These are phyloP conservation scores for Drosophila rufa DNA, from an alignment of 1,140 invertebrate genomes.

Conservation along the genomic window DNA sequence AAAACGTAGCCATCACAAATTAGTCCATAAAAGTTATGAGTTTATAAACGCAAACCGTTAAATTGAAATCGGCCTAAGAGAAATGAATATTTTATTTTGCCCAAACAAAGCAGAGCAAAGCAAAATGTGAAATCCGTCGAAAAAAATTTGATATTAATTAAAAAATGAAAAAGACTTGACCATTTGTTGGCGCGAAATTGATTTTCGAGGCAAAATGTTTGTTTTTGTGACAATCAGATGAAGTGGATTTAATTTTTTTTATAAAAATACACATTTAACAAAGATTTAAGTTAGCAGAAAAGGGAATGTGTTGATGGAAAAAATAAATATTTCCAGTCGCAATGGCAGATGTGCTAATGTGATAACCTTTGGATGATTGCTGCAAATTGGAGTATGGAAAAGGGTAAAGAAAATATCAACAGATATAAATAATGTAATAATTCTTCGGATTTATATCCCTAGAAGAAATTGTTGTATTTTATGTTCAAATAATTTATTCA, in stretches of 20 bases:
- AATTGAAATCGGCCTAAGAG: constrained; percentile 42
- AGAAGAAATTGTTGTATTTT: no score
- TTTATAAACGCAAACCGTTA: constrained; percentile 58
- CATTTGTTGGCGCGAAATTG: constrained; percentile 47
- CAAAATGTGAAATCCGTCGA: not conserved
- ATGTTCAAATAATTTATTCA: no score
- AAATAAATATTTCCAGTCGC: constrained; percentile 21
- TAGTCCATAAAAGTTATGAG: constrained; percentile 59
- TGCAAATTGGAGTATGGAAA: not conserved
- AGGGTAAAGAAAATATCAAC: no score
- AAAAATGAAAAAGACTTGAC: constrained; percentile 27
- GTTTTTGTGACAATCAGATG: constrained; percentile 27
- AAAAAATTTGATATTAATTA: constrained; percentile 52
- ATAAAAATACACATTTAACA: constrained; percentile 44
- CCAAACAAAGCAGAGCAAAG: constrained; percentile 24
- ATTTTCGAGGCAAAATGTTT: constrained; percentile 29
- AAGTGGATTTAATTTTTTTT: constrained; percentile 35
- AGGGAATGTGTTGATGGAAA: constrained; percentile 37
- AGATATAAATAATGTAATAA: not conserved
- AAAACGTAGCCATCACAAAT: constrained; percentile 42
- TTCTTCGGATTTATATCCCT: not conserved
- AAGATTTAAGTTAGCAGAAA: constrained; percentile 41
- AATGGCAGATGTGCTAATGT: constrained; percentile 1
- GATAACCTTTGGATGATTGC: constrained; percentile 20
- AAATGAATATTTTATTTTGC: constrained; percentile 56